Percentiles rank a stretch among this genome's conserved stretches.
Evolutionary conservation across 2,113 vertebrate species (phyloP).

Genomic region (Eubucco bourcierii): DNA sequence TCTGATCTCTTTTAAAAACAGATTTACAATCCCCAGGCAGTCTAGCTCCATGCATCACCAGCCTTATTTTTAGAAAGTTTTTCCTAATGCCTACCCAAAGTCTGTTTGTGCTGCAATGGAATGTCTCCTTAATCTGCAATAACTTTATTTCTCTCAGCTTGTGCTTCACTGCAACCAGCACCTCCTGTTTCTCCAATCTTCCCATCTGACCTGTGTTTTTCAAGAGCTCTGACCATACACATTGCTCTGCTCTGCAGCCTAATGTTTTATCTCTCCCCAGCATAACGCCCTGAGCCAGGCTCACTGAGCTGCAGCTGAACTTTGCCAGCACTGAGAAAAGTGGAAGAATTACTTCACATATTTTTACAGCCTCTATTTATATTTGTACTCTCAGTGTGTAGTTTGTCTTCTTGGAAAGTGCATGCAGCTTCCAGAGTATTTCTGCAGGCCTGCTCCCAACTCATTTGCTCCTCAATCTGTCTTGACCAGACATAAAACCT

Average conservation of each 20-base stretch:
- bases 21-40: slow-evolving; percentile 30
- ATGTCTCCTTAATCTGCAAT: slow-evolving; percentile 17
- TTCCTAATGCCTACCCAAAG: slow-evolving; percentile 14
- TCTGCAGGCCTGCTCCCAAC: not conserved
- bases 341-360: not conserved
- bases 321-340: slow-evolving; percentile 1
- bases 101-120: slow-evolving; percentile 29
- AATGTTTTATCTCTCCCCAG: not conserved
- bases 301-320: not conserved
- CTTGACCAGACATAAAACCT: slow-evolving; percentile 5
- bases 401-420: not conserved
- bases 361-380: slow-evolving; percentile 6
- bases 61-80: slow-evolving; percentile 49
- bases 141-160: slow-evolving; percentile 8
- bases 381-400: not conserved
- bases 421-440: not conserved
- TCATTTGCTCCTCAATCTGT: not conserved
- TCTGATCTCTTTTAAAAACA: slow-evolving; percentile 25
- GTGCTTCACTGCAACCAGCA: not conserved
- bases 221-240: not conserved
- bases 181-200: not conserved
- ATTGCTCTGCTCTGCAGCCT: not conserved
- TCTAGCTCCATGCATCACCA: not conserved
- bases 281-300: not conserved
- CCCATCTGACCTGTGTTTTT: not conserved